Evolutionary conservation across 2,113 vertebrate species (phyloP).

Genomic region (Chloebia gouldiae): DNA sequence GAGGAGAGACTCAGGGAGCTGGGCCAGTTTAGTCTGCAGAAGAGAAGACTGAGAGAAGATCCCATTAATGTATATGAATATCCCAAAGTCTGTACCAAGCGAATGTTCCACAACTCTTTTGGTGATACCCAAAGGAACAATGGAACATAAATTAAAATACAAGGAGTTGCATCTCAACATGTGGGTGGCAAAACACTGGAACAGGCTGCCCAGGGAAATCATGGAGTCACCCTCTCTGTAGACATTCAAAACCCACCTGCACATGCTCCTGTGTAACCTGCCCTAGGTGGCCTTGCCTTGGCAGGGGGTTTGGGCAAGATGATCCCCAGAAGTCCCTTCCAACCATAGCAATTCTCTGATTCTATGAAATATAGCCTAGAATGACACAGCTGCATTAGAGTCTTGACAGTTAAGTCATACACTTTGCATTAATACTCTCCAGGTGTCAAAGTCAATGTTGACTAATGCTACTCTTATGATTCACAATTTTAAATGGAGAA

Average conservation of each 20-base stretch:
- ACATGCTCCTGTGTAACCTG: rapidly evolving
- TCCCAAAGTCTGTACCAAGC: neutral
- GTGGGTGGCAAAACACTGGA: neutral
- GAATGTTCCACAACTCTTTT: neutral
- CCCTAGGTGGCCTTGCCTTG: neutral
- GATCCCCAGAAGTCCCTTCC: neutral
- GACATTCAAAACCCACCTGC: neutral
- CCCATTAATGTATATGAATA: neutral
- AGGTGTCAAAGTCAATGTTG: neutral
- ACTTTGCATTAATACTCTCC: neutral
- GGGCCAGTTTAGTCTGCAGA: neutral
- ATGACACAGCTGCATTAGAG: neutral
- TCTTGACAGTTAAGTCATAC: neutral
- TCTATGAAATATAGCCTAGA: neutral
- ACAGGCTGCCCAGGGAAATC: neutral
- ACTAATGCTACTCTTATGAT: neutral
- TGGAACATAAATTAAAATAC: neutral
- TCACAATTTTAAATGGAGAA: neutral
- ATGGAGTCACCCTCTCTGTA: neutral
- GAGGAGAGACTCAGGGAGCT: neutral
- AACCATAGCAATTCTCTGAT: neutral
- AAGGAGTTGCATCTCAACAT: neutral
- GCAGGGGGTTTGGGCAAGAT: neutral
- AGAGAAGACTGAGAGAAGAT: neutral
- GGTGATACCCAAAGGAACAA: neutral